Evolutionary conservation across 92 coral and sea anemone genomes (phyloP).

Genomic region (Pocillopora grandis): DNA sequence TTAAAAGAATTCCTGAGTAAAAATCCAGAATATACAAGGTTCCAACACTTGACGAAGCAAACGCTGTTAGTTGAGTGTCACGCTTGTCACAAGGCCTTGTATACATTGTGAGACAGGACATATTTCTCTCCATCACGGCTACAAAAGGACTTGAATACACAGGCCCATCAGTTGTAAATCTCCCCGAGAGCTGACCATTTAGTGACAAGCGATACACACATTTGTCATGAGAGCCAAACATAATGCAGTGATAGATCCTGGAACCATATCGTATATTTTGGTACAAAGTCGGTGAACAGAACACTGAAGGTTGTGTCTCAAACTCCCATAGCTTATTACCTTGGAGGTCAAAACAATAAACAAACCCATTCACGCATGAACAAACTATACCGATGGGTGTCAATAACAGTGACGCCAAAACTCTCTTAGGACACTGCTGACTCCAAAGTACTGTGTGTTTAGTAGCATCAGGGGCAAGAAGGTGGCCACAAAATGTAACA

Average conservation of each 20-base stretch:
- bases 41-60: constrained; percentile 73
- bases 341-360: constrained; percentile 63
- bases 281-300: constrained; percentile 67
- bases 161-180: constrained; percentile 68
- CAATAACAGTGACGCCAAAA: constrained; percentile 79
- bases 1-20: constrained; percentile 50
- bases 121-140: constrained; percentile 7
- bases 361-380: constrained; percentile 79
- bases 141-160: constrained; percentile 88
- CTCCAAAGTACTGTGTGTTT: constrained; percentile 60
- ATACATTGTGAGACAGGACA: not conserved
- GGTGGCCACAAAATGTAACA: constrained; percentile 73
- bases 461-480: constrained; percentile 58
- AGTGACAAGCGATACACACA: constrained; percentile 70
- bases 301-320: constrained; percentile 55
- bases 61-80: constrained; percentile 30
- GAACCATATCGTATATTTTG: not conserved
- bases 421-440: constrained; percentile 74
- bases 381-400: constrained; percentile 61
- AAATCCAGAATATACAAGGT: constrained; percentile 65
- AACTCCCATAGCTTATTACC: constrained; percentile 74
- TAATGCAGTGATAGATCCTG: constrained; percentile 9
- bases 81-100: not conserved
- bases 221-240: constrained; percentile 81
- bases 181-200: constrained; percentile 81